Conservation (phyloP, 1,140 invertebrate genomes). For the Drosophila varians region DNA sequence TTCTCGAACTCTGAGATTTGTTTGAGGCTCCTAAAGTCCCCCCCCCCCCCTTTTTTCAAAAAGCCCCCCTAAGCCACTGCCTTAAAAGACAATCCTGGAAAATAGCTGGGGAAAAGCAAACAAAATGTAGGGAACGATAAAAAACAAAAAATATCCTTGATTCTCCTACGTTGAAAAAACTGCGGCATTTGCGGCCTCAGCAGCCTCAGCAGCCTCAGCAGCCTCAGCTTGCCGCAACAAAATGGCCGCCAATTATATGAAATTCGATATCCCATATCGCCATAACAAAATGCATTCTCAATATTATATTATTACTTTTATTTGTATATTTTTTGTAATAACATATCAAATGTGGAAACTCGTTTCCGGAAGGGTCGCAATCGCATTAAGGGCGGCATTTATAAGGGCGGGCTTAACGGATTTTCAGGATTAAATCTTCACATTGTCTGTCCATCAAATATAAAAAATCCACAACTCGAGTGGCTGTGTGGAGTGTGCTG, state of each 20-base stretch:
- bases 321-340: not conserved
- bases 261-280: constrained; percentile 73
- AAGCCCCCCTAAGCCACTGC: constrained; percentile 2
- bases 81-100: constrained; percentile 7
- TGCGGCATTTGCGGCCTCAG: constrained; percentile 29
- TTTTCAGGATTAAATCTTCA: constrained; percentile 72
- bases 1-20: not conserved
- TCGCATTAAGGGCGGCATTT: constrained; percentile 67
- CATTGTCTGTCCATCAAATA: constrained; percentile 49
- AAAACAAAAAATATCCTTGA: not conserved
- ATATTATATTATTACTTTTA: not conserved
- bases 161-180: constrained; percentile 16
- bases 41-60: not conserved
- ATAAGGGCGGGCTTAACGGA: constrained; percentile 67
- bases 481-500: constrained; percentile 24
- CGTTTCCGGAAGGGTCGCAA: constrained; percentile 44
- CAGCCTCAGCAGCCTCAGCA: constrained; percentile 17
- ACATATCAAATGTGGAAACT: constrained; percentile 42
- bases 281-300: constrained; percentile 1
- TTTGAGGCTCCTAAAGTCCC: too few species aligned
- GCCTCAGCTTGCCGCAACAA: constrained; percentile 45
- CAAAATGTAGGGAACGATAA: not conserved
- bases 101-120: constrained; percentile 26
- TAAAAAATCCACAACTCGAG: constrained; percentile 13
- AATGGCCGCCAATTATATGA: constrained; percentile 77